phyloP scores from a whole-genome alignment of 2,888 invertebrate genomes.

The Dryobota labecula region DNA sequence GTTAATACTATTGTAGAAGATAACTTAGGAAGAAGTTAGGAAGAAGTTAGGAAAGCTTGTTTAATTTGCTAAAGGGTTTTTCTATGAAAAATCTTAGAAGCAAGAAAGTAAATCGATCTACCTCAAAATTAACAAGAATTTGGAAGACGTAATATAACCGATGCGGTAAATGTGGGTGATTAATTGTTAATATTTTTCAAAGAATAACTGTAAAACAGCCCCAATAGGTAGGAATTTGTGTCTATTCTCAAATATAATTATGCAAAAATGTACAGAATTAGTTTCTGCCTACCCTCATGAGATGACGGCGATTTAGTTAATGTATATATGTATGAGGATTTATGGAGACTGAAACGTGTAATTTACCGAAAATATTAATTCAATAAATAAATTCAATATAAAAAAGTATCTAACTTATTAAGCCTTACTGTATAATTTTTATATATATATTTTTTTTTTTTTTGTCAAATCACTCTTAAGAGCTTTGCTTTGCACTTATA shows the following conservation, averaged over 20 bases:
- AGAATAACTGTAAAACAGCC: background rate
- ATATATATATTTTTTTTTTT: too few relatives aligned
- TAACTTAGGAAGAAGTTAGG: too few relatives aligned
- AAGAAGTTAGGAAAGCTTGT: background rate
- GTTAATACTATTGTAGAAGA: background rate
- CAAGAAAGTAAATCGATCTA: too few relatives aligned
- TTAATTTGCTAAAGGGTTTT: constrained; percentile 2
- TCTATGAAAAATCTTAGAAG: background rate
- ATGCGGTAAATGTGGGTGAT: background rate
- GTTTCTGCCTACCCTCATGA: background rate
- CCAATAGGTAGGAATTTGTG: background rate
- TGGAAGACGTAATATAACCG: background rate
- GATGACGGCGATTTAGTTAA: background rate
- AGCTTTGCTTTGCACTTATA: constrained; percentile 12
- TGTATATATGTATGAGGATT: background rate
- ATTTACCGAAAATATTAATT: background rate
- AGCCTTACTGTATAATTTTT: background rate
- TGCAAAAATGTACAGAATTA: background rate
- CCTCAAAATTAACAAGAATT: background rate
- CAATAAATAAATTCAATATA: background rate
- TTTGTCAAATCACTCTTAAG: background rate
- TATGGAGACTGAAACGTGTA: background rate
- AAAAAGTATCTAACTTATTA: background rate
- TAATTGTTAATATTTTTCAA: background rate
- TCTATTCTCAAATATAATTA: background rate